Evolutionary conservation across 1,140 invertebrate genomes (phyloP).

Genomic region (Achatina immaculata): DNA sequence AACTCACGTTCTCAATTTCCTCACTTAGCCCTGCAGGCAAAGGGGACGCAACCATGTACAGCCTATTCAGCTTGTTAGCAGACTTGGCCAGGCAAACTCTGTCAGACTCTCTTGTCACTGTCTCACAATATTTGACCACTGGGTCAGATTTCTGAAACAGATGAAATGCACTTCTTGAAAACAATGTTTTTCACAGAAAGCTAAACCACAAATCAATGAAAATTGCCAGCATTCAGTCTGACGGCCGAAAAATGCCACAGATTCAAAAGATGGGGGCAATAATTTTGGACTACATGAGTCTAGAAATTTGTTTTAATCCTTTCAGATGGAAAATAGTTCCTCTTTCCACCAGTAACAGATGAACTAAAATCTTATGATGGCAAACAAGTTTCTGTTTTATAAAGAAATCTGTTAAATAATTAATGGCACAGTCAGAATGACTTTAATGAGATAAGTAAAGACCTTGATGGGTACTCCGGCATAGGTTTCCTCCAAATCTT

Average conservation of each 20-base stretch:
- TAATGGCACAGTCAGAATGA: not conserved
- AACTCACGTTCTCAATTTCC: conserved; percentile 89
- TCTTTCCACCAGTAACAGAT: too few species aligned
- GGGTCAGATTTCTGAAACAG: conserved; percentile 88
- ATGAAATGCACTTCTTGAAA: too few species aligned
- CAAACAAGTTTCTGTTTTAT: too few species aligned
- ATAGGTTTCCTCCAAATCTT: conserved; percentile 99
- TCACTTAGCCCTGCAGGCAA: conserved; percentile 97
- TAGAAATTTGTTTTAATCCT: too few species aligned
- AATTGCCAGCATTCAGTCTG: too few species aligned
- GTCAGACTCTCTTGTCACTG: conserved; percentile 92
- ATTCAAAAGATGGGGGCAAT: too few species aligned
- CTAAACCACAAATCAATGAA: too few species aligned
- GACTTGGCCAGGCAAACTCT: conserved; percentile 98
- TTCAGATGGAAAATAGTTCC: too few species aligned
- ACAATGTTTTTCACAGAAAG: too few species aligned
- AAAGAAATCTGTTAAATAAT: not conserved
- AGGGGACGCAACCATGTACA: conserved; percentile 96
- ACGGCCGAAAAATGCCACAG: too few species aligned
- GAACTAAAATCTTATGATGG: too few species aligned
- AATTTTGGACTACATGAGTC: too few species aligned
- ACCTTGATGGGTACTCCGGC: conserved; percentile 99
- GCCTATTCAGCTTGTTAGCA: conserved; percentile 98
- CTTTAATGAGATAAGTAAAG: not conserved
- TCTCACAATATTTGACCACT: conserved; percentile 98